A percentile compares a stretch with the other conserved stretches of the same genome.
These are phyloP conservation scores for Schizotus pectinicornis DNA, from an alignment of 2,888 invertebrate genomes.

Conservation along the genomic window DNA sequence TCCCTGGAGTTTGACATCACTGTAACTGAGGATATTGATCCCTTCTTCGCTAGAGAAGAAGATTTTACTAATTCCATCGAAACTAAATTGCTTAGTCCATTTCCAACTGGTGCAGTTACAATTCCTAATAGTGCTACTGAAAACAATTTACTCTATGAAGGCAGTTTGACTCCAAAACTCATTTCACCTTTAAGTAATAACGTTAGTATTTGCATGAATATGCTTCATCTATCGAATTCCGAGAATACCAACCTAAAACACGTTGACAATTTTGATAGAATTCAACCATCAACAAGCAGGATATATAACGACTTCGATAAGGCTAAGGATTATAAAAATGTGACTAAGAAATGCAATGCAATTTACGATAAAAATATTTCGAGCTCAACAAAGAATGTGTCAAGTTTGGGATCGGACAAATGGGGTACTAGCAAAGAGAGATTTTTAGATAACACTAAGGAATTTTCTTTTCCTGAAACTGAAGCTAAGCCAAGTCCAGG, in stretches of 20 bases:
- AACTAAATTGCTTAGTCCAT: slow-evolving; percentile 16
- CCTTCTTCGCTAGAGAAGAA: slow-evolving; percentile 35
- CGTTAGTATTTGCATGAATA: slow-evolving; percentile 42
- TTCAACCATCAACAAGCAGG: slow-evolving; percentile 36
- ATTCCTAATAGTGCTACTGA: slow-evolving; percentile 24
- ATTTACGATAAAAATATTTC: slow-evolving; percentile 44
- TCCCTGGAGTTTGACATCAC: slow-evolving; percentile 66
- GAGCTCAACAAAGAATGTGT: slow-evolving; percentile 40
- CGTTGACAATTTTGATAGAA: slow-evolving; percentile 43
- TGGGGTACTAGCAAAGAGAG: slow-evolving; percentile 53
- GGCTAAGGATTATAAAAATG: slow-evolving; percentile 36
- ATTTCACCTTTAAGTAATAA: slow-evolving; percentile 40
- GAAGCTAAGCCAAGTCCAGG: slow-evolving; percentile 48
- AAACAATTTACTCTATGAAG: slow-evolving; percentile 35
- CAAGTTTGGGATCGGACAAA: slow-evolving; percentile 45
- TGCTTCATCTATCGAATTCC: slow-evolving; percentile 35
- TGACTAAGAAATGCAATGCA: slow-evolving; percentile 38
- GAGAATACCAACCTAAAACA: slow-evolving; percentile 36
- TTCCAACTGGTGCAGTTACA: slow-evolving; percentile 2
- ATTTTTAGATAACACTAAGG: slow-evolving; percentile 45
- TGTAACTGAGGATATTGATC: slow-evolving; percentile 57
- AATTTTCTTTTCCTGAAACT: slow-evolving; percentile 9
- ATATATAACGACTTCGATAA: slow-evolving; percentile 35
- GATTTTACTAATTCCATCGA: slow-evolving; percentile 32
- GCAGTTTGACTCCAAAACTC: slow-evolving; percentile 34